Conservation (phyloP, 2,113 vertebrate genomes). For the Meriones unguiculatus region DNA sequence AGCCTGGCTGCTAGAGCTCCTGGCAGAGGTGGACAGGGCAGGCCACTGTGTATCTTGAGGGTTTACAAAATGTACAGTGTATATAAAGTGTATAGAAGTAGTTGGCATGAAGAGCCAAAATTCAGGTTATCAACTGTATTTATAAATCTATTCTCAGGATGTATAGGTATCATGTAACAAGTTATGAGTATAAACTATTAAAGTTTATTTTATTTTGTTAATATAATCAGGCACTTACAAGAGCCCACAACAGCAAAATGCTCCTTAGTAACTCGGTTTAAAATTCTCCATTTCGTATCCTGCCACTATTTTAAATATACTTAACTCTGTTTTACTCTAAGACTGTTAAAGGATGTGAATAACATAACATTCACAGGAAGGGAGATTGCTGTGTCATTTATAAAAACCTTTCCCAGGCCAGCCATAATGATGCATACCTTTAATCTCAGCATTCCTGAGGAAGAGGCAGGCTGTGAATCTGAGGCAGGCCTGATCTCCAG, state of each 20-base stretch:
- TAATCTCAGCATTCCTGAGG: not conserved
- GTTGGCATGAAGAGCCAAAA: not conserved
- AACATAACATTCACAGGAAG: not conserved
- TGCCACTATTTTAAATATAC: constrained; percentile 27
- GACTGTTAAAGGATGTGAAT: not conserved
- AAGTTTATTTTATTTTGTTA: constrained; percentile 3
- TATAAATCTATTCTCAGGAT: not conserved
- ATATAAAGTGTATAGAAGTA: too few species aligned
- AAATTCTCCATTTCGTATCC: not conserved
- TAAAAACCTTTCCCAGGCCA: not conserved
- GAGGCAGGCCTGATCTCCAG: not conserved
- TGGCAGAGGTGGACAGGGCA: too few species aligned
- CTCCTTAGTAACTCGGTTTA: constrained; percentile 37
- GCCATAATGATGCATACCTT: not conserved
- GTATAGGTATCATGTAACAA: not conserved
- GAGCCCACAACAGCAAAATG: not conserved
- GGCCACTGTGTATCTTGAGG: not conserved
- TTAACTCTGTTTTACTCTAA: not conserved
- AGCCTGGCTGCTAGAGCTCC: too few species aligned
- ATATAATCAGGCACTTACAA: not conserved
- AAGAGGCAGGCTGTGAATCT: not conserved
- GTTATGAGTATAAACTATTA: not conserved
- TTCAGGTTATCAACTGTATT: not conserved
- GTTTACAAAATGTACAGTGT: not conserved
- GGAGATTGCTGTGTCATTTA: not conserved